phyloP scores from a whole-genome alignment of 2,797 vertebrate species.

The Heliangelus exortis region DNA sequence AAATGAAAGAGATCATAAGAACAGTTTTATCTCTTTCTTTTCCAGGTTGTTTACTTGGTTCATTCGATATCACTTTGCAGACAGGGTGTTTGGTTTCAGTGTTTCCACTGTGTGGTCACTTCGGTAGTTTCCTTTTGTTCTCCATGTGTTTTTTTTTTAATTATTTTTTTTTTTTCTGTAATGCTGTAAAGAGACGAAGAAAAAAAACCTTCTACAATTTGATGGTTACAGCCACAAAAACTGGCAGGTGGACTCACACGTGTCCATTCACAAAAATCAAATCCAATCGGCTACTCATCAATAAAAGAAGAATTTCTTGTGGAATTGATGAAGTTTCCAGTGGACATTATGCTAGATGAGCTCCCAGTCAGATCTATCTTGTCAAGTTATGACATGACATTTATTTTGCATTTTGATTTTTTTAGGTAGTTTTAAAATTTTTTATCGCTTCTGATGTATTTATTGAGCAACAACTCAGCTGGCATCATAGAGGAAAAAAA shows the following conservation, averaged over 20 bases:
- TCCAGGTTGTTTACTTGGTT: conserved; percentile 36
- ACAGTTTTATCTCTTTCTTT: conserved; percentile 8
- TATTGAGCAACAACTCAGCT: background rate
- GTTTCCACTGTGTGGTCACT: conserved; percentile 52
- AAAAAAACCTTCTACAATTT: background rate
- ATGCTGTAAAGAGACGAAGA: background rate
- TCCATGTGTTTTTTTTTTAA: background rate
- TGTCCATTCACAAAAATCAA: background rate
- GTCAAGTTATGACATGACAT: background rate
- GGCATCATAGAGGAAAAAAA: background rate
- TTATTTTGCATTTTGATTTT: background rate
- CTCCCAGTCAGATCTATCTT: background rate
- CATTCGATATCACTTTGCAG: background rate
- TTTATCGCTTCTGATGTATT: background rate
- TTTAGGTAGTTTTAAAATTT: background rate
- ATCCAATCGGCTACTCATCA: background rate
- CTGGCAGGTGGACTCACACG: background rate
- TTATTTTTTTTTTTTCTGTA: background rate
- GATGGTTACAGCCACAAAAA: background rate
- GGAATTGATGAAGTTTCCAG: background rate
- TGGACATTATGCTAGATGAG: background rate
- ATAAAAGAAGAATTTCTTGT: conserved; percentile 21
- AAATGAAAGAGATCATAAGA: conserved; percentile 15
- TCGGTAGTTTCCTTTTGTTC: conserved; percentile 46
- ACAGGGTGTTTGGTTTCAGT: conserved; percentile 47